Conservation (phyloP, 2,113 vertebrate species). For the Sander vitreus region DNA sequence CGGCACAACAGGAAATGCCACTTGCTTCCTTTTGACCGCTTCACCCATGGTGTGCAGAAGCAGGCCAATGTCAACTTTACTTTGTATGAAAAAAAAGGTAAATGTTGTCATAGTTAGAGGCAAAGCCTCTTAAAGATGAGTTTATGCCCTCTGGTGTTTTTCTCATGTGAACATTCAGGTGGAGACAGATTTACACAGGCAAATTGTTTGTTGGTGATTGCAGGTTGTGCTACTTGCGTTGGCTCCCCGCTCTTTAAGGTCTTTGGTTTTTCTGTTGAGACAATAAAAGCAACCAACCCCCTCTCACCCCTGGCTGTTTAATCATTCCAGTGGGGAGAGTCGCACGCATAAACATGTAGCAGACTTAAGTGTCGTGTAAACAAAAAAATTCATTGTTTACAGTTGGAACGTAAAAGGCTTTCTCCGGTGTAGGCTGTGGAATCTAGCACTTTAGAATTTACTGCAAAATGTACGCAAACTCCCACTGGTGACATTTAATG, state of each 20-base stretch:
- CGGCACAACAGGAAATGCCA: slow-evolving; percentile 87
- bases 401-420: slow-evolving; percentile 35
- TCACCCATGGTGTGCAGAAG: slow-evolving; percentile 90
- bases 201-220: slow-evolving; percentile 16
- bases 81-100: slow-evolving; percentile 98
- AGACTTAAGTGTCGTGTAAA: slow-evolving; percentile 62
- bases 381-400: slow-evolving; percentile 75
- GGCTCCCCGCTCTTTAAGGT: slow-evolving; percentile 1
- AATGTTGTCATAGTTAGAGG: slow-evolving; percentile 38
- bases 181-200: background rate
- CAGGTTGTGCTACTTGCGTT: slow-evolving; percentile 8
- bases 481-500: slow-evolving; percentile 74
- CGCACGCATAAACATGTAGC: slow-evolving; percentile 49
- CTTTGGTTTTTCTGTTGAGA: slow-evolving; percentile 59
- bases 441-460: slow-evolving; percentile 68
- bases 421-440: slow-evolving; percentile 46
- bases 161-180: slow-evolving; percentile 43
- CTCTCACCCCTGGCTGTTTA: slow-evolving; percentile 28
- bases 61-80: slow-evolving; percentile 89
- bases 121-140: background rate
- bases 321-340: slow-evolving; percentile 28
- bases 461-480: slow-evolving; percentile 62
- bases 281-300: slow-evolving; percentile 48
- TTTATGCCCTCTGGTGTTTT: background rate
- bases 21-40: slow-evolving; percentile 94